These are phyloP conservation scores for Passerculus sandwichensis DNA, from an alignment of 2,797 vertebrate genomes.

Conservation along the genomic window DNA sequence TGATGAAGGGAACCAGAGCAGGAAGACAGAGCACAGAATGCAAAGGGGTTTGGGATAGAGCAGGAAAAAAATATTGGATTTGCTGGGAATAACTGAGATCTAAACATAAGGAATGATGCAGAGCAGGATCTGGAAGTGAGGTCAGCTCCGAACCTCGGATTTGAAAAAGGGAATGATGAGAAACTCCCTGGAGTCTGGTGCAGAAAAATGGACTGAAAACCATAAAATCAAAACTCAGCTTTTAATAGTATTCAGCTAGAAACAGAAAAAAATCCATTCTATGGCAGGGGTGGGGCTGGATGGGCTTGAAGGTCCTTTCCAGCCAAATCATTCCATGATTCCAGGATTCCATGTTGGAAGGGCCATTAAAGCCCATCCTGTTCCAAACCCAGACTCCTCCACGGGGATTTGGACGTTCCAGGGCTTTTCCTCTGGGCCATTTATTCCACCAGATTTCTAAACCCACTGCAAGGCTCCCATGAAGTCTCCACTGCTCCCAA, in stretches of 20 bases:
- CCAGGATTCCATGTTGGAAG: no score
- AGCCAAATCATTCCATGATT: neutral
- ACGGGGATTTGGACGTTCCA: fast-evolving
- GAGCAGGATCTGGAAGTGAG: neutral
- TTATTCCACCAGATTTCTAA: neutral
- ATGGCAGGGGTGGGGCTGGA: neutral
- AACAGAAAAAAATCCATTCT: neutral
- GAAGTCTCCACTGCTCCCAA: neutral
- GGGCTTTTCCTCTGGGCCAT: neutral
- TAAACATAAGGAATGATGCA: neutral
- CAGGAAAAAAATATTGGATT: neutral
- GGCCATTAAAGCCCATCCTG: no score
- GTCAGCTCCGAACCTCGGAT: neutral
- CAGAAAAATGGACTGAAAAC: neutral
- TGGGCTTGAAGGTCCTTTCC: neutral
- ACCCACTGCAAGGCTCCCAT: neutral
- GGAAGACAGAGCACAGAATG: neutral
- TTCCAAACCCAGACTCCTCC: neutral
- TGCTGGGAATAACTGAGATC: neutral
- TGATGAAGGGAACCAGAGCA: constrained; percentile 27
- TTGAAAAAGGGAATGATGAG: neutral
- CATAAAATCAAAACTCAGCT: neutral
- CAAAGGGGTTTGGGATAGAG: neutral
- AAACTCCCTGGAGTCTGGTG: neutral
- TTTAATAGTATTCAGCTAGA: neutral